These are phyloP conservation scores for Epinephelus moara DNA, from an alignment of 2,113 vertebrate genomes.

Conservation along the genomic window DNA sequence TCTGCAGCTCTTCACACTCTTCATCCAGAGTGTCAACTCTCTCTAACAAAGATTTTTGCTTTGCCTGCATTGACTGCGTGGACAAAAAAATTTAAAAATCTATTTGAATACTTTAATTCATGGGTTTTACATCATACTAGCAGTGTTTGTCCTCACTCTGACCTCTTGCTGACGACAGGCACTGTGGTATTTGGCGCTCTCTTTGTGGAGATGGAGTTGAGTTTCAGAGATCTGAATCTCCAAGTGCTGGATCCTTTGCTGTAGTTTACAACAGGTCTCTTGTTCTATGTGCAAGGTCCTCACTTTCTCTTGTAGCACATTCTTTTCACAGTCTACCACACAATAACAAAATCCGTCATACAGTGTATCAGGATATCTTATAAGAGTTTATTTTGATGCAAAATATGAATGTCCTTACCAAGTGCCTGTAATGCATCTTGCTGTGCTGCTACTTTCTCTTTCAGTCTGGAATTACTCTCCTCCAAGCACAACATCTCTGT, in stretches of 20 bases:
- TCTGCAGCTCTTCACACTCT: slow-evolving; percentile 88
- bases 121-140: no score
- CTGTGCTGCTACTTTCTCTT: slow-evolving; percentile 80
- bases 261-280: slow-evolving; percentile 74
- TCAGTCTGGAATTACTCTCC: slow-evolving; percentile 77
- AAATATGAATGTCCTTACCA: slow-evolving; percentile 81
- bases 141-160: slow-evolving; percentile 25
- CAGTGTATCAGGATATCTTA: not conserved
- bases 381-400: not conserved
- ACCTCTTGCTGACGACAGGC: slow-evolving; percentile 90
- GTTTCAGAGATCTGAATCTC: slow-evolving; percentile 81
- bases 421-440: slow-evolving; percentile 80
- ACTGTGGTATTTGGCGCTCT: slow-evolving; percentile 88
- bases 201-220: slow-evolving; percentile 87
- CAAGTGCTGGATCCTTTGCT: slow-evolving; percentile 83
- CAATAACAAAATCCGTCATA: not conserved
- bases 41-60: slow-evolving; percentile 88
- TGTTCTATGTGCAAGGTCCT: slow-evolving; percentile 67
- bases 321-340: slow-evolving; percentile 75
- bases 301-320: slow-evolving; percentile 81
- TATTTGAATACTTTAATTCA: not conserved
- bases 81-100: not conserved
- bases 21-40: slow-evolving; percentile 87
- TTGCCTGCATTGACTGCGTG: slow-evolving; percentile 89
- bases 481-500: slow-evolving; percentile 81